Conservation (phyloP, 1,140 invertebrate genomes). For the Camponotus vicinus region DNA sequence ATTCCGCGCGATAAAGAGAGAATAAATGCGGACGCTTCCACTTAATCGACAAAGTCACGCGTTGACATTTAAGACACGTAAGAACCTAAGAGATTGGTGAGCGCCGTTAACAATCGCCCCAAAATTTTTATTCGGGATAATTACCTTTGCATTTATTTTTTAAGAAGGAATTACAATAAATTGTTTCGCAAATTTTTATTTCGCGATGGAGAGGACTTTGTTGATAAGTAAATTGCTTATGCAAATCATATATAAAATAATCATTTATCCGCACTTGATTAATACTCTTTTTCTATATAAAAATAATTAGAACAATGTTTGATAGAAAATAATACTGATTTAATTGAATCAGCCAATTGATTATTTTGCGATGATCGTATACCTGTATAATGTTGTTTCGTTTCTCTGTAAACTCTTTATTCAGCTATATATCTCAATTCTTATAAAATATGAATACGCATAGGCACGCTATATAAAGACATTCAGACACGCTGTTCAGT, state of each 20-base stretch:
- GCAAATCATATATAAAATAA: slow-evolving; percentile 3
- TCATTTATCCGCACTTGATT: not conserved
- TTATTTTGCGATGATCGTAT: not conserved
- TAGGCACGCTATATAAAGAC: slow-evolving; percentile 21
- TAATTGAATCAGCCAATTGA: not conserved
- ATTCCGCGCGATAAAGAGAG: not conserved
- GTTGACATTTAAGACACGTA: not conserved
- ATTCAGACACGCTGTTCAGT: slow-evolving; percentile 12
- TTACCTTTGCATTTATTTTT: not conserved
- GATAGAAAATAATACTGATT: not conserved
- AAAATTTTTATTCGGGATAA: slow-evolving; percentile 9
- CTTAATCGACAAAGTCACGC: slow-evolving; percentile 41
- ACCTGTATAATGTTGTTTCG: not conserved
- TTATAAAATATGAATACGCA: not conserved
- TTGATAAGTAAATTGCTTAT: slow-evolving; percentile 4
- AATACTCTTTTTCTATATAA: not conserved
- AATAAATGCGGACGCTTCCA: not conserved
- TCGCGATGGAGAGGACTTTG: not conserved
- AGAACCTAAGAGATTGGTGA: slow-evolving; percentile 1
- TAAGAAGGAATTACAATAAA: not conserved
- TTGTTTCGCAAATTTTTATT: not conserved
- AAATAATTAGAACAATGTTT: not conserved
- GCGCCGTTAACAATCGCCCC: not conserved
- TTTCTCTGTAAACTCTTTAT: not conserved
- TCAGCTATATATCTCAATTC: not conserved